These are phyloP conservation scores for Galeopterus variegatus DNA, from an alignment of 2,113 vertebrate genomes.

Conservation along the genomic window DNA sequence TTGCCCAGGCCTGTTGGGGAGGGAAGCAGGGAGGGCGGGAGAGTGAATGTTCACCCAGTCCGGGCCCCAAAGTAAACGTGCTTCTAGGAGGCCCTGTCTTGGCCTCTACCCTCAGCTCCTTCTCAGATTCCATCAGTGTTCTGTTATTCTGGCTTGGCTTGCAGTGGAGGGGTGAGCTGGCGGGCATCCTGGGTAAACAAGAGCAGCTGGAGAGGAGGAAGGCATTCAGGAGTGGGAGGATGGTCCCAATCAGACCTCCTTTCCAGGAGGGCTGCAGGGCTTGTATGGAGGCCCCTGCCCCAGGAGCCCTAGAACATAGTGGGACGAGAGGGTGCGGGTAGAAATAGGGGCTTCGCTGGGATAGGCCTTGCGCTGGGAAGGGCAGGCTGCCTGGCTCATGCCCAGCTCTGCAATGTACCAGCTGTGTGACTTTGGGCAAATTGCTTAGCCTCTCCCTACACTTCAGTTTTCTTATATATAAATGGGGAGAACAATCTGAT, in stretches of 20 bases:
- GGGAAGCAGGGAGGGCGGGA: background rate
- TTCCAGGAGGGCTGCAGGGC: background rate
- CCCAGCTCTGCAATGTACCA: background rate
- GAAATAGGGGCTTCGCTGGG: background rate
- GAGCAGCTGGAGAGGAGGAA: constrained; percentile 47
- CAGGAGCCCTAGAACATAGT: too few species aligned
- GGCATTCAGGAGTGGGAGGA: background rate
- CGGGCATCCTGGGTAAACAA: constrained; percentile 65
- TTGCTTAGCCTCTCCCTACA: background rate
- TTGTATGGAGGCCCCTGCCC: background rate
- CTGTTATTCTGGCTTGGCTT: constrained; percentile 49
- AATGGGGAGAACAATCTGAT: background rate
- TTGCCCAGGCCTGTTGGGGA: background rate
- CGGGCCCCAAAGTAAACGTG: background rate
- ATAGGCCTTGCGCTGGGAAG: background rate
- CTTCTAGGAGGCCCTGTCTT: background rate
- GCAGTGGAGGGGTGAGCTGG: constrained; percentile 63
- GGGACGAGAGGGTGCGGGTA: background rate
- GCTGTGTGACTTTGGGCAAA: constrained; percentile 25
- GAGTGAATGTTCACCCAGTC: background rate
- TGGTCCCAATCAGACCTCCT: background rate
- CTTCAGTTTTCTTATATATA: background rate
- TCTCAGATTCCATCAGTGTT: background rate
- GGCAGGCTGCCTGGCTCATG: background rate
- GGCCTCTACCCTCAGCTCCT: background rate